Conservation (phyloP, 2,113 vertebrate genomes). For the Tricholaema leucomelas region DNA sequence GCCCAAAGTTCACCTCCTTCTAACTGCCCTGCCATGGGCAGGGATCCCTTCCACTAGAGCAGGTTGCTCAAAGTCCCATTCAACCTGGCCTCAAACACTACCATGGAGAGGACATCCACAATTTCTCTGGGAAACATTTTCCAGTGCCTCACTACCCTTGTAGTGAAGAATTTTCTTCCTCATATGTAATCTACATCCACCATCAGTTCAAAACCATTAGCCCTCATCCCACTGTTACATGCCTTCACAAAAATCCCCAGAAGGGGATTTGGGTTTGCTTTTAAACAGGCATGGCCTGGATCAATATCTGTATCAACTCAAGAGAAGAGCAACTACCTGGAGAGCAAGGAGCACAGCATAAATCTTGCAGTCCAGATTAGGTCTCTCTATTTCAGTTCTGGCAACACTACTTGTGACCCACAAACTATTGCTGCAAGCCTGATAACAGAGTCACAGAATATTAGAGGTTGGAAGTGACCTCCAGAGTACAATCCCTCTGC, state of each 20-base stretch:
- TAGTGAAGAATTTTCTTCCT: no score
- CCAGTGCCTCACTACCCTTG: no score
- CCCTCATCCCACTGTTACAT: no score
- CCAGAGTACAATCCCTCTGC: no score
- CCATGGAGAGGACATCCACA: neutral
- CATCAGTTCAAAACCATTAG: no score
- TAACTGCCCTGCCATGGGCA: neutral
- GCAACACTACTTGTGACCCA: neutral
- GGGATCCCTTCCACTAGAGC: neutral
- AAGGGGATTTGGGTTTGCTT: neutral
- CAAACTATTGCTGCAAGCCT: neutral
- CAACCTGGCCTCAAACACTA: neutral
- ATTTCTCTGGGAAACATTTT: neutral
- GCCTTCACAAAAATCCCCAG: neutral
- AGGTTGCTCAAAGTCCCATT: neutral
- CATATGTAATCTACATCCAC: no score
- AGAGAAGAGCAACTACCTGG: neutral
- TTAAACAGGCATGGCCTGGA: accelerated
- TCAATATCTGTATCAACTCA: neutral
- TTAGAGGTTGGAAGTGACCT: no score
- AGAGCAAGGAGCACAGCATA: neutral
- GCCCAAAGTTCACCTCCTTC: neutral
- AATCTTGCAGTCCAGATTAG: neutral
- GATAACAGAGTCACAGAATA: no score
- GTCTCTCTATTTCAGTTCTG: neutral